Evolutionary conservation across 1,140 invertebrate genomes (phyloP).

Genomic region (Magallana angulata): DNA sequence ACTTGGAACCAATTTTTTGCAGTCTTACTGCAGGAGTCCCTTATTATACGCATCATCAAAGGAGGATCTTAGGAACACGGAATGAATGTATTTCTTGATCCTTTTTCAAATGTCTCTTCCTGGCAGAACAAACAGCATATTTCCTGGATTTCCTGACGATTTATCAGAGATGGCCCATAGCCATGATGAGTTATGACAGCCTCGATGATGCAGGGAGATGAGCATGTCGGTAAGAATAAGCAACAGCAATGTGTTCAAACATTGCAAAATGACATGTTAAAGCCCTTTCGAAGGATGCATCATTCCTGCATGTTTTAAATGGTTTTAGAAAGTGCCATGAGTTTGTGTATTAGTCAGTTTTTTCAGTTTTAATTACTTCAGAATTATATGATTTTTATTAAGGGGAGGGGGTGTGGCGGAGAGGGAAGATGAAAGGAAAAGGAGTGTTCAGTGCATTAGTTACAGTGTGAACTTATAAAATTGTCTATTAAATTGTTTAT

Average conservation of each 20-base stretch:
- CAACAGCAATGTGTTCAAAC: background rate
- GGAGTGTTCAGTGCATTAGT: too few relatives aligned
- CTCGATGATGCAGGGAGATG: background rate
- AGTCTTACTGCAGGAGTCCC: too few relatives aligned
- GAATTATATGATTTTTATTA: too few relatives aligned
- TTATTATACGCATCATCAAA: too few relatives aligned
- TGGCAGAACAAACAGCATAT: background rate
- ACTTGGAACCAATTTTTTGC: too few relatives aligned
- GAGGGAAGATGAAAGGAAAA: too few relatives aligned
- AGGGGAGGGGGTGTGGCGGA: too few relatives aligned
- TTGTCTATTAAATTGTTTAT: too few relatives aligned
- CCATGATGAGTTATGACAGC: background rate
- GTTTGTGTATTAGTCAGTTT: background rate
- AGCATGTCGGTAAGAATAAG: background rate
- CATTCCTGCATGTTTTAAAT: conserved; percentile 1
- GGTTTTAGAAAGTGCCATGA: background rate
- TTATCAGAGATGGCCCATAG: background rate
- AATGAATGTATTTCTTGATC: background rate
- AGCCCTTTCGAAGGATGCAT: background rate
- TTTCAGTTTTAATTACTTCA: too few relatives aligned
- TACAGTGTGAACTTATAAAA: too few relatives aligned
- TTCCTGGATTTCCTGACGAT: background rate
- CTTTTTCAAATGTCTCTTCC: background rate
- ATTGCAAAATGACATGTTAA: background rate
- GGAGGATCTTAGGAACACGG: too few relatives aligned